Conservation (phyloP, 2,113 vertebrate species). For the Lipophrys pholis region DNA sequence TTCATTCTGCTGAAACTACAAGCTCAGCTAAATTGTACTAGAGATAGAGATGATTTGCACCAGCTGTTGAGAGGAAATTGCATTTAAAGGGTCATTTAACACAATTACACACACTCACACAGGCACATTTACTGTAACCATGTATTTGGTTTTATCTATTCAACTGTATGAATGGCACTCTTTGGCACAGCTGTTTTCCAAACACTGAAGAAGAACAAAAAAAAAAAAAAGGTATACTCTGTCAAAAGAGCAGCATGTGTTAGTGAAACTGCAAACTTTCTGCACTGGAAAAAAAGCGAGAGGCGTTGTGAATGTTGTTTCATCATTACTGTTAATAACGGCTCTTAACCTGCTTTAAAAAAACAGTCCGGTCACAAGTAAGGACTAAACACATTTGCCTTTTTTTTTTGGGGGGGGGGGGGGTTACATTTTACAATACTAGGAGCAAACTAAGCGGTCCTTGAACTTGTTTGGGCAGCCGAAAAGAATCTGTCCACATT, state of each 20-base stretch:
- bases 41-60: slow-evolving; percentile 13
- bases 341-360: background rate
- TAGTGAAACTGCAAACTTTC: background rate
- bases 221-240: background rate
- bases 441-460: background rate
- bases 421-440: slow-evolving; percentile 1
- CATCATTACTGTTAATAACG: background rate
- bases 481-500: slow-evolving; percentile 27
- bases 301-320: background rate
- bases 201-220: background rate
- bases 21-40: background rate
- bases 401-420: too few species aligned
- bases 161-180: background rate
- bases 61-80: slow-evolving; percentile 30
- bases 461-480: slow-evolving; percentile 4
- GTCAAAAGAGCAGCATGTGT: background rate
- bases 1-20: slow-evolving; percentile 4
- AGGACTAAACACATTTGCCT: too few species aligned
- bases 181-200: background rate
- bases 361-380: background rate
- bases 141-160: slow-evolving; percentile 11
- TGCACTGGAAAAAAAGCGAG: background rate
- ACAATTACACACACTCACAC: background rate
- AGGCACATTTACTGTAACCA: background rate
- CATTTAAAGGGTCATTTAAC: slow-evolving; percentile 25